Evolutionary conservation across 2,888 invertebrate genomes (phyloP), one percentile per base, ranked within the genome.

Genomic region (Bugula neritina): DNA sequence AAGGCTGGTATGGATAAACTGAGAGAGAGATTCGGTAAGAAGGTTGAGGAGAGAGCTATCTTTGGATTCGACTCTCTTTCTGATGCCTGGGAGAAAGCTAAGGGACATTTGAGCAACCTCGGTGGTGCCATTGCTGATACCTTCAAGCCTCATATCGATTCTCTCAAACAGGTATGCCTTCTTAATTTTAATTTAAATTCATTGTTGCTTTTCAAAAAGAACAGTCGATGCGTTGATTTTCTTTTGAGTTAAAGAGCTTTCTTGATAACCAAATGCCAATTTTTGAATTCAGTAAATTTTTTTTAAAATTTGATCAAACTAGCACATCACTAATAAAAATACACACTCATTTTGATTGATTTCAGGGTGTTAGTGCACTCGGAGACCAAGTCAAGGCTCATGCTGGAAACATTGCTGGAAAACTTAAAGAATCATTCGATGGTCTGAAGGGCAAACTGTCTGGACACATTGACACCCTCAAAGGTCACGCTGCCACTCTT

Each of bases 11-110:
- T 63, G 63, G 2, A 27, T 34, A 63, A 63, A 31, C 34, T 63
- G 63, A 63, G 31, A 31, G 63, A 63, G 63, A 63, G 31, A 27
- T 63, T 63, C 27, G 63, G 29, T n/a, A 63, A 63, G 29, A 63
- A 63, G 63, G 63, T 63, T 5, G 63, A 63, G 10, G 63, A 63
- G 63, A 63, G 63, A 63, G 63, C 63, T 13, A 63, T 63, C 34
- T 27, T 63, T 34, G 63, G 63, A 63, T 63, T 63, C 34, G 31
- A 63, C 63, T 63, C 63, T 31, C 27, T 63, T n/a, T 13, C 31
- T 2, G 63, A 63, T 63, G 63, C 63, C 2, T 63, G 63, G 63
- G 31, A 63, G 31, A 27, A 21, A 23, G 63, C 63, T 27, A 63
- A 63, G 31, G 31, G n/a, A n/a, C 29, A 63, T 13, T 31, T 63